These are phyloP conservation scores for Lissocephala sabroskyi DNA, from an alignment of 2,888 invertebrate genomes.

Conservation along the genomic window DNA sequence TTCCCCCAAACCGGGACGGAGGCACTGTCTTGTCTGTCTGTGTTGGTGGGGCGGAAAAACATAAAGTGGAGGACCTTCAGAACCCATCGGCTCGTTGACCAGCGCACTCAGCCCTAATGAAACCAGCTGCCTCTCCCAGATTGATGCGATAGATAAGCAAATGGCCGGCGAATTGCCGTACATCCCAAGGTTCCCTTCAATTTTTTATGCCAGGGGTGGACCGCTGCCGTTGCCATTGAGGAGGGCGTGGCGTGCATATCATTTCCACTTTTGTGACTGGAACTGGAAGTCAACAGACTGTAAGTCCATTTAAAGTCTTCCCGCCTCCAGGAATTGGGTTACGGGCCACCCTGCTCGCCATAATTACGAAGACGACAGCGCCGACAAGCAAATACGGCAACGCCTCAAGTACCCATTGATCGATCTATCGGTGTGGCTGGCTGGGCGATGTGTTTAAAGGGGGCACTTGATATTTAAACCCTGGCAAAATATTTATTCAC, in stretches of 20 bases:
- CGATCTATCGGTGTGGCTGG: constrained; percentile 40
- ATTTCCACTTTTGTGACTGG: no score
- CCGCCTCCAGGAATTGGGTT: constrained; percentile 41
- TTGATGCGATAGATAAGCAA: not conserved
- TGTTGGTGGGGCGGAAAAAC: not conserved
- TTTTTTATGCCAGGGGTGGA: no score
- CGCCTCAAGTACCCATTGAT: constrained; percentile 42
- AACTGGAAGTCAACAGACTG: constrained; percentile 40
- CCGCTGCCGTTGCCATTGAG: no score
- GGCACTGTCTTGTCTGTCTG: not conserved
- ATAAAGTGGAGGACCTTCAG: constrained; percentile 1
- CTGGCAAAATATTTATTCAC: no score
- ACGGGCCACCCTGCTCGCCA: constrained; percentile 1
- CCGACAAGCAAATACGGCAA: constrained; percentile 43
- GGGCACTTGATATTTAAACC: constrained; percentile 25
- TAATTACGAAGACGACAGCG: constrained; percentile 38
- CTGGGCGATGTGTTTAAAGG: constrained; percentile 5
- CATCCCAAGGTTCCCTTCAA: not conserved
- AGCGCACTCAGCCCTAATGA: constrained; percentile 39
- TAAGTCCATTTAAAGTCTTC: constrained; percentile 50
- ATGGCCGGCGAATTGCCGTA: constrained; percentile 6
- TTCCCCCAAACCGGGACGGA: constrained; percentile 15
- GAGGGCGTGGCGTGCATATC: no score
- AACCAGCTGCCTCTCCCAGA: constrained; percentile 49
- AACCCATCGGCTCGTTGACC: not conserved